Evolutionary conservation across 2,113 vertebrate species (phyloP).

Genomic region (Baryphthengus martii): DNA sequence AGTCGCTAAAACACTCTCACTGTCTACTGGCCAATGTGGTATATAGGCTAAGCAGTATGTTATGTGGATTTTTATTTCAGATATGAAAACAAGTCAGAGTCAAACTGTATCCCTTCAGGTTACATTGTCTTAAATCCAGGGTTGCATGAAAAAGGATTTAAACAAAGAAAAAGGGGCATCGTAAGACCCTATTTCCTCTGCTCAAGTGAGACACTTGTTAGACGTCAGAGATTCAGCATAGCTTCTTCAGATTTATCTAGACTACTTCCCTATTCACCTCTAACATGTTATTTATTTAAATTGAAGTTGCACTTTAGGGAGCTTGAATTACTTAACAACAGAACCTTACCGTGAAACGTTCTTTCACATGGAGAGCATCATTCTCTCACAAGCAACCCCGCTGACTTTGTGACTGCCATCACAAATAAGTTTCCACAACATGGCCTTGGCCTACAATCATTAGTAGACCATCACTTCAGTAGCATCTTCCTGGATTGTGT

Average conservation of each 20-base stretch:
- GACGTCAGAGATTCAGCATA: not conserved
- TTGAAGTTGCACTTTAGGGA: not conserved
- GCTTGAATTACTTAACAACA: not conserved
- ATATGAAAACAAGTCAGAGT: not conserved
- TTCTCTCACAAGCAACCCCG: not conserved
- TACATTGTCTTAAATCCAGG: not conserved
- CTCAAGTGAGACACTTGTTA: not conserved
- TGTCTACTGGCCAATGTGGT: not conserved
- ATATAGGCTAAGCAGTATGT: not conserved
- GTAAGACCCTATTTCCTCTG: not conserved
- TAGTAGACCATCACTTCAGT: not conserved
- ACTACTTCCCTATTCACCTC: not conserved
- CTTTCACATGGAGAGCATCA: not conserved
- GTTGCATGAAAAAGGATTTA: not conserved
- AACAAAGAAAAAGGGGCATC: not conserved
- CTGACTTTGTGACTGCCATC: not conserved
- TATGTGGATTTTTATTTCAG: not conserved
- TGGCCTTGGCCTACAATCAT: not conserved
- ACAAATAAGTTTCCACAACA: not conserved
- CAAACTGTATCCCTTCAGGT: not conserved
- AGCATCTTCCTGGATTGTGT: not conserved
- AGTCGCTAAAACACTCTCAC: not conserved
- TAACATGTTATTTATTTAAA: not conserved
- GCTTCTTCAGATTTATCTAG: not conserved
- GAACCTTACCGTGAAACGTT: not conserved